These are phyloP conservation scores for Dolichoris vasculosae DNA, from an alignment of 1,140 invertebrate species.

Conservation along the genomic window DNA sequence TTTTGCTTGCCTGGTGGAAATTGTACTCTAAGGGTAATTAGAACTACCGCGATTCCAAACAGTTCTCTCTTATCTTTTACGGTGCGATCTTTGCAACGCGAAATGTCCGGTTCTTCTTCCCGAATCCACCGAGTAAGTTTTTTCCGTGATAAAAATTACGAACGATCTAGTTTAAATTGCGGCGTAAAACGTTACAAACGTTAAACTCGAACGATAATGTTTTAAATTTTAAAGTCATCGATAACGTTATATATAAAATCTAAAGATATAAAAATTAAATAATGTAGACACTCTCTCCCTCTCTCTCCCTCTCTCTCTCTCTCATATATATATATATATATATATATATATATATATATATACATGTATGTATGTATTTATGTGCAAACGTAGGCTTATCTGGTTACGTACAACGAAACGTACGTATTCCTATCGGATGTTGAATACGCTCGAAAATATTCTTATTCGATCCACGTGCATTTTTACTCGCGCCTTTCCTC, in stretches of 20 bases:
- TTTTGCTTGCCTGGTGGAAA: constrained; percentile 1
- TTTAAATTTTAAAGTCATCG: too few relatives aligned
- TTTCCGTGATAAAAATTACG: background rate
- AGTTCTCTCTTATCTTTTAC: constrained; percentile 3
- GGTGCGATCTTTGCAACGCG: background rate
- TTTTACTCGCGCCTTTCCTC: constrained; percentile 5
- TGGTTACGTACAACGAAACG: too few relatives aligned
- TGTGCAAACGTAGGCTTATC: too few relatives aligned
- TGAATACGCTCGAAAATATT: background rate
- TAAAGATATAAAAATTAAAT: too few relatives aligned
- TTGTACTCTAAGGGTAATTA: constrained; percentile 1
- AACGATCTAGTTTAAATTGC: background rate
- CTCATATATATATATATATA: too few relatives aligned
- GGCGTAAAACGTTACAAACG: background rate
- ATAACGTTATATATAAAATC: too few relatives aligned
- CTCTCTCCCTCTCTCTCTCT: too few relatives aligned
- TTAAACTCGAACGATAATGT: too few relatives aligned
- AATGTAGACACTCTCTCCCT: too few relatives aligned
- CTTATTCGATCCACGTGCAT: constrained; percentile 33
- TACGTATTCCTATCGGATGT: background rate
- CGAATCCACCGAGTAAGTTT: background rate
- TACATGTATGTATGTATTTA: too few relatives aligned
- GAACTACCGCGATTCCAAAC: background rate
- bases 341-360: too few relatives aligned
- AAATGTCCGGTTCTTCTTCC: background rate